Conservation (phyloP, 2,797 vertebrate species). For the Rallus crepitans region DNA sequence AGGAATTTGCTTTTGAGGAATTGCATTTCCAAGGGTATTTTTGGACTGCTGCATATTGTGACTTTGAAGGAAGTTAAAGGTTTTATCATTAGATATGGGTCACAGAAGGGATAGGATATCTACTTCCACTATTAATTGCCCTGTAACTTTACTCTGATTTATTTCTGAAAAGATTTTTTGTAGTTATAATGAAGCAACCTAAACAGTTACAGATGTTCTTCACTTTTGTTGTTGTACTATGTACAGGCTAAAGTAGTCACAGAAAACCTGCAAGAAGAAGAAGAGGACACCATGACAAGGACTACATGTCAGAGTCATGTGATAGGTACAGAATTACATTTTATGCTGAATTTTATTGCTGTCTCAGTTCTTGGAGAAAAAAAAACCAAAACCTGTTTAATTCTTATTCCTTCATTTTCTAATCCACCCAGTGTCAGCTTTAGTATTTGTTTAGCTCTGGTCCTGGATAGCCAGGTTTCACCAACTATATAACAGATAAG, state of each 20-base stretch:
- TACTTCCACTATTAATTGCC: neutral
- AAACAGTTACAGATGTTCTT: slow-evolving; percentile 54
- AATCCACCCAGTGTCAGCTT: neutral
- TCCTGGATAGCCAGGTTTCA: neutral
- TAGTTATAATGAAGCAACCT: slow-evolving; percentile 37
- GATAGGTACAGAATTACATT: slow-evolving; percentile 83
- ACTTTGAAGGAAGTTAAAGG: slow-evolving; percentile 46
- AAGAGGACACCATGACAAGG: slow-evolving; percentile 81
- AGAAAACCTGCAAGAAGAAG: slow-evolving; percentile 83
- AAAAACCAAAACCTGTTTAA: neutral
- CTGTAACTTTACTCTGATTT: slow-evolving; percentile 11
- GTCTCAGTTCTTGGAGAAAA: neutral
- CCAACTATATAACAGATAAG: neutral
- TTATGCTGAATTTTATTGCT: slow-evolving; percentile 40
- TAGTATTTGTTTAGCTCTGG: neutral
- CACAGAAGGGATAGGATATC: neutral
- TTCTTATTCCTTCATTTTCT: slow-evolving; percentile 7
- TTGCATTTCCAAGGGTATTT: slow-evolving; percentile 39
- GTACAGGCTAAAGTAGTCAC: slow-evolving; percentile 81
- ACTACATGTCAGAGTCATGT: slow-evolving; percentile 86
- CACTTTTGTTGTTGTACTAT: slow-evolving; percentile 57
- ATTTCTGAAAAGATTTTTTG: slow-evolving; percentile 42
- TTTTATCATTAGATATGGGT: neutral
- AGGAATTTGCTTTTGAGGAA: slow-evolving; percentile 11
- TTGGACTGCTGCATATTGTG: slow-evolving; percentile 28